Percentiles rank a stretch among this genome's conserved stretches.
These are phyloP conservation scores for Tinamus guttatus DNA, from an alignment of 2,113 vertebrate species.

Conservation along the genomic window DNA sequence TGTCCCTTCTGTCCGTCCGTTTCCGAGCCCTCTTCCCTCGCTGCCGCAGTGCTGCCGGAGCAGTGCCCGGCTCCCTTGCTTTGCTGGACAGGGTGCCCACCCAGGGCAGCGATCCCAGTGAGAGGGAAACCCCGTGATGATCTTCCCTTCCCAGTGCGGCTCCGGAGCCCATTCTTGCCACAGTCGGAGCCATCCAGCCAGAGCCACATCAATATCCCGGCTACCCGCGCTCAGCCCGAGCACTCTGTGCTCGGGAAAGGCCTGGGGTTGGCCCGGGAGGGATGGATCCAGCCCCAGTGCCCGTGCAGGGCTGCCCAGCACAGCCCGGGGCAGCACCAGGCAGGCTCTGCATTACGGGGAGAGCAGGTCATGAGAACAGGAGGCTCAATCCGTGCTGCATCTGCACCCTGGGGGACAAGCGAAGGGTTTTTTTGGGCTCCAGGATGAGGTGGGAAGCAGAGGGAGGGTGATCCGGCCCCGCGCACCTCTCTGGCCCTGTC, in stretches of 20 bases:
- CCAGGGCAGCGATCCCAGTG: rapidly evolving
- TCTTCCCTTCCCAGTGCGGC: background rate
- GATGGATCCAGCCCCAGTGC: background rate
- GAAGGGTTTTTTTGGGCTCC: rapidly evolving
- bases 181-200: background rate
- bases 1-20: background rate
- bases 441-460: background rate
- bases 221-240: no score
- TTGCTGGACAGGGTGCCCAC: background rate
- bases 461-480: no score
- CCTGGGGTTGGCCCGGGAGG: background rate
- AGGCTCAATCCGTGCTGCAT: background rate
- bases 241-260: no score
- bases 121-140: background rate
- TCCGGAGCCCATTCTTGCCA: background rate
- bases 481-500: background rate
- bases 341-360: background rate
- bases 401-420: background rate
- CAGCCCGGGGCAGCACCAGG: background rate
- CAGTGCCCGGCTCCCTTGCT: background rate
- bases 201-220: rapidly evolving
- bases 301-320: rapidly evolving
- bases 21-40: background rate
- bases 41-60: background rate
- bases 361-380: background rate